Percentiles rank a stretch among this genome's conserved stretches.
Conservation (phyloP, 2,797 vertebrate genomes). For the Coracias cyanogaster region DNA sequence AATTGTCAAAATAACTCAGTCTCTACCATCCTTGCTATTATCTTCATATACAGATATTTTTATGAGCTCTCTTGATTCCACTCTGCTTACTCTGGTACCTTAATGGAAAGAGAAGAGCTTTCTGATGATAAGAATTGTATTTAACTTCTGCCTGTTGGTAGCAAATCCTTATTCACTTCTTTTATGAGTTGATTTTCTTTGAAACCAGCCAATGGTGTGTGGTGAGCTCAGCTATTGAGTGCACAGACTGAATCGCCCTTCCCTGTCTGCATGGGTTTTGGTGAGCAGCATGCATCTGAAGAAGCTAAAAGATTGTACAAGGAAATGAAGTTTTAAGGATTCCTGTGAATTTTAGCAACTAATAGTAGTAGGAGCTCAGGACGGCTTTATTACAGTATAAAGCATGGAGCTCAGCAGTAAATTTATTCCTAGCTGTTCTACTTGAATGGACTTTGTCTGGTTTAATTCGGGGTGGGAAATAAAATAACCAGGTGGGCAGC, state of each 20-base stretch:
- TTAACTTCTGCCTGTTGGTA: neutral
- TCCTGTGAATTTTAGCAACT: neutral
- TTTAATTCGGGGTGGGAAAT: neutral
- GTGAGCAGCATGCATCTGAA: neutral
- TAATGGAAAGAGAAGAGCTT: neutral
- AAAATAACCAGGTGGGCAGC: neutral
- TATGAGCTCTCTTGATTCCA: neutral
- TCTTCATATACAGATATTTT: neutral
- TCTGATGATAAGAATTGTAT: neutral
- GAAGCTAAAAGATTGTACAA: neutral
- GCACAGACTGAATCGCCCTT: neutral
- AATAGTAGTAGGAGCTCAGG: neutral
- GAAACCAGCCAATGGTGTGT: neutral
- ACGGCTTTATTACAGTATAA: neutral
- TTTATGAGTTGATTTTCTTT: neutral
- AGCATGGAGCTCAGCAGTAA: neutral
- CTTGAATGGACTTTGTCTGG: neutral
- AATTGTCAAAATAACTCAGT: neutral
- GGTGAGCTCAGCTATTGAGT: neutral
- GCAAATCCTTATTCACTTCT: neutral
- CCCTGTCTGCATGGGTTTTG: neutral
- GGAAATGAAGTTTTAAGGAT: neutral
- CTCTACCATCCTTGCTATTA: neutral
- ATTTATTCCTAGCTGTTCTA: slow-evolving; percentile 45
- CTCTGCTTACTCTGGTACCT: neutral